Evolutionary conservation across 2,888 invertebrate species (phyloP), one percentile per base, ranked within the genome.

Genomic region (Colostygia pectinataria): DNA sequence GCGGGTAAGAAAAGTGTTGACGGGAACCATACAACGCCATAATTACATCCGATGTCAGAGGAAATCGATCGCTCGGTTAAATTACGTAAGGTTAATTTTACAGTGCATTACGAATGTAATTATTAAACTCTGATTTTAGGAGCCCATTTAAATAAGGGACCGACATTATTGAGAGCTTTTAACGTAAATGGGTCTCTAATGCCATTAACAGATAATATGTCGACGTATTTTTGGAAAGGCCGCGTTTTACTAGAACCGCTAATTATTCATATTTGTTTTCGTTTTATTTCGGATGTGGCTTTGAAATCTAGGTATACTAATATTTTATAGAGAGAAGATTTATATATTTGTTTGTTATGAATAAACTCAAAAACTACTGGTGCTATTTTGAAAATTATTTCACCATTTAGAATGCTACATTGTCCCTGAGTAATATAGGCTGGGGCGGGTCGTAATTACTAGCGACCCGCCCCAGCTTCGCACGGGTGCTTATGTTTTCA

Each of bases 101-200:
- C 33, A 46, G 10, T 9, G 46, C 34, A 29, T 38, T 6, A 9
- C 9, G 4, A 23, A 48, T 39, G 45, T 53, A 41, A 56, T 52
- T 51, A 52, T 55, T 63, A 31, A 8, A 31, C n/a, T 31, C 56
- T 55, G 61, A 61, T 56, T 66, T 65, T 55, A 64, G 65, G 67
- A 66, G 60, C 45, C 60, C 65, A 62, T 68, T 71, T 71, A 66
- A 67, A 71, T n/a, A n/a, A 65, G 66, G 63, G 59, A 48, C 64
- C 64, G 51, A 56, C 58, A 65, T 74, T 71, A 75, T 74, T 70
- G 68, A 66, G 65, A 60, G 77, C 74, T 79, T 71, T 78, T 64
- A 71, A 61, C 61, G 66, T 65, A 73, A 74, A 77, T 74, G 57
- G 63, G 64, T 55, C 53, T 58, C 53, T 71, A 66, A 68, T 66